These are phyloP conservation scores for Microhierax caerulescens DNA, from an alignment of 2,797 vertebrate genomes.

Conservation along the genomic window DNA sequence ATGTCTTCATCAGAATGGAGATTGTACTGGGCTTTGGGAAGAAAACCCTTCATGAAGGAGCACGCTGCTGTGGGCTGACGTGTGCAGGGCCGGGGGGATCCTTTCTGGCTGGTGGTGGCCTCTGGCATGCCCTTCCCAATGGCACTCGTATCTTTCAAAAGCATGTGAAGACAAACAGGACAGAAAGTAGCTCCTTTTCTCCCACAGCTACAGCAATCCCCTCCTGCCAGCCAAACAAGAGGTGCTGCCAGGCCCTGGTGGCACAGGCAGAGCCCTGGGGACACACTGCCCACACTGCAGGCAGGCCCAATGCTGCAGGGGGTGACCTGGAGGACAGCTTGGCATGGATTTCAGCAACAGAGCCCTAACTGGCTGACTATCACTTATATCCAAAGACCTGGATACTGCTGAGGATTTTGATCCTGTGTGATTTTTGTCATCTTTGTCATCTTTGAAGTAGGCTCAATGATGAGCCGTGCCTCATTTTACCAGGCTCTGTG, in stretches of 20 bases:
- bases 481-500: neutral
- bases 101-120: neutral
- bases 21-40: neutral
- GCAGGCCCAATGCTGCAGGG: neutral
- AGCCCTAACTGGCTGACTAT: too few relatives aligned
- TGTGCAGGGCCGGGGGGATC: neutral
- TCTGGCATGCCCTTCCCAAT: neutral
- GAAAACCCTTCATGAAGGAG: neutral
- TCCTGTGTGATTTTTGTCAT: neutral
- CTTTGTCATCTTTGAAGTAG: neutral
- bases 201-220: neutral
- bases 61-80: neutral
- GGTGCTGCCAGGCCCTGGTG: fast-evolving
- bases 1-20: neutral
- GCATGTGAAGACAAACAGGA: neutral
- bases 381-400: neutral
- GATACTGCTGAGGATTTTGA: neutral
- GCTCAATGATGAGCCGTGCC: fast-evolving
- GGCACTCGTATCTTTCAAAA: neutral
- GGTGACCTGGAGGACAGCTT: neutral
- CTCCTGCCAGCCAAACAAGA: neutral
- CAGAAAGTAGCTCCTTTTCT: neutral
- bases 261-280: neutral
- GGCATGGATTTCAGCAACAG: neutral
- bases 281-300: fast-evolving